Conservation (phyloP, 1,140 invertebrate genomes). For the Aethina tumida region DNA sequence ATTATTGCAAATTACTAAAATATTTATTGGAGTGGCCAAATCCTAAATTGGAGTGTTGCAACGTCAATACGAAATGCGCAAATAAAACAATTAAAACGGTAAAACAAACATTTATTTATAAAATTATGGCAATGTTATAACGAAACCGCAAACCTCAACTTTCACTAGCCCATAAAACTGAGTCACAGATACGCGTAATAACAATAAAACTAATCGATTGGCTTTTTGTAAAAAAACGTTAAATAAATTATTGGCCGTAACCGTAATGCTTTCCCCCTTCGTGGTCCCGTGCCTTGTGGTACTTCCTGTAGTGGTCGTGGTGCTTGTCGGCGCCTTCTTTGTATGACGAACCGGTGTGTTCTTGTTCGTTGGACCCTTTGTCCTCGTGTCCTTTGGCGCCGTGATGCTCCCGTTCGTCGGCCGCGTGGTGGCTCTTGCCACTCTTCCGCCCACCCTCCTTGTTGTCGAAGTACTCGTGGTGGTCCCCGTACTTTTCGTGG, state of each 20-base stretch:
- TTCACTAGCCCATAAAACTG: neutral
- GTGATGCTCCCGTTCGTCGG: constrained; percentile 55
- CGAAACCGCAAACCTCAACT: neutral
- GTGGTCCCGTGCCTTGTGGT: constrained; percentile 56
- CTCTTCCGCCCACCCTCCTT: constrained; percentile 39
- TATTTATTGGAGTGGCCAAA: no score
- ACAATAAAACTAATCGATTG: neutral
- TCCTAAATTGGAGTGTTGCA: no score
- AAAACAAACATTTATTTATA: neutral
- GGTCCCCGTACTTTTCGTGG: constrained; percentile 54
- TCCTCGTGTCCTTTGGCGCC: constrained; percentile 59
- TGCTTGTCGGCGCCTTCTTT: constrained; percentile 63
- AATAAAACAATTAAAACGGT: neutral
- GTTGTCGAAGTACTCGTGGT: constrained; percentile 54
- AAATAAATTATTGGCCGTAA: constrained; percentile 50
- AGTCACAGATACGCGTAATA: neutral
- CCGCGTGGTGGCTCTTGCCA: constrained; percentile 42
- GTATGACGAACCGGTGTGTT: constrained; percentile 59
- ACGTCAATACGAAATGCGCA: neutral
- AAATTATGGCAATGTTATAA: neutral
- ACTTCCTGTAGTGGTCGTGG: constrained; percentile 67
- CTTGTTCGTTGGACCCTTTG: constrained; percentile 62
- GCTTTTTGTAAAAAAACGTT: no score
- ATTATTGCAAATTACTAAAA: no score
- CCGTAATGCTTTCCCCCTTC: constrained; percentile 49